Evolutionary conservation across 2,113 vertebrate species (phyloP), one percentile per base, ranked within the genome.

Genomic region (Sylvia atricapilla): DNA sequence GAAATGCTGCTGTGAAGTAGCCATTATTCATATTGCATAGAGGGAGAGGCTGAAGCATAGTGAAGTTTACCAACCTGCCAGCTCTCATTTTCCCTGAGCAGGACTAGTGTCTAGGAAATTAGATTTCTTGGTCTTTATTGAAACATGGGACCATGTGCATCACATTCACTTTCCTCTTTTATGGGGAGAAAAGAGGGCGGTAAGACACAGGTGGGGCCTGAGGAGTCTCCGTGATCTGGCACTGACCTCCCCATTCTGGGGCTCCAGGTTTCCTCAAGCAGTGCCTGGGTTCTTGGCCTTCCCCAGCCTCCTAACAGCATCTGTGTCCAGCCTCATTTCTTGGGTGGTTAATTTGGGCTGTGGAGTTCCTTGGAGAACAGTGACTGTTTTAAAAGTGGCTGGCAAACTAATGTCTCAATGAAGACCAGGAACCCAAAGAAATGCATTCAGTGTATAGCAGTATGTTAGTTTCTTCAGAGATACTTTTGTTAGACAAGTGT

Each of bases 1-100:
- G 52, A 82, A 91, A 72, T 55, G 59, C 62, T 79, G 44, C 82
- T n/a, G 41, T 68, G 82, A 87, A 79, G 31, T 44, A 69, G 52
- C 62, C 64, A 44, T 91, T 90, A 83, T 28, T 94, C 74, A 49
- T 63, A 24, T 31, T 20, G 41, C 52, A 64, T 19, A 64, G 56
- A 62, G 30, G 27, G 21, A 91, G 47, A 72, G 3, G 25, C n/a
- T 84, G 43, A 89, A 74, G 30, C 35, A n/a, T 2, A 46, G 52
- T 44, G 33, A 64, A 37, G 15, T 88, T 93, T 64, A 39, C 41
- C 47, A 68, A 68, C 27, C 39, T 68, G 39, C 11, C 35, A 87
- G 24, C 0, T 3, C 37, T 82, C 5, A 2, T 53, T 70, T 79
- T 64, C 41, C 23, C 49, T n/a, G 39, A 22, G 20, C 1, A 2